Conservation (phyloP, 2,797 vertebrate genomes). For the Tinamus major region DNA sequence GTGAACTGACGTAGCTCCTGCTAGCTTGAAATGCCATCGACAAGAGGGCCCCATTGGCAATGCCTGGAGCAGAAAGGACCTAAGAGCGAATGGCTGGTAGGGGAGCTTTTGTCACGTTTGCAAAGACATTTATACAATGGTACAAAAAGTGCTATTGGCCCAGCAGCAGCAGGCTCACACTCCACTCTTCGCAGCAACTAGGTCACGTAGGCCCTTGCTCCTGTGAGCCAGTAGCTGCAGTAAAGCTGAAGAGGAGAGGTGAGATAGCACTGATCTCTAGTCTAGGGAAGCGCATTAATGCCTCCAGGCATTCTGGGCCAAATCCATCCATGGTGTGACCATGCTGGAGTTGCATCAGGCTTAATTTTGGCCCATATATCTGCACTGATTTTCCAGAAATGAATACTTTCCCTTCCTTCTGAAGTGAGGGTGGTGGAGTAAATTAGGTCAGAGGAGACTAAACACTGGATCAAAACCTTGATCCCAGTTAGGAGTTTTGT, state of each 20-base stretch:
- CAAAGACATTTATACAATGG: background rate
- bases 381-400: background rate
- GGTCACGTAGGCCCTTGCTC: background rate
- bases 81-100: background rate
- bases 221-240: background rate
- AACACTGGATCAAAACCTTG: constrained; percentile 31
- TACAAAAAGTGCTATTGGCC: background rate
- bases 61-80: background rate
- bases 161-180: accelerated
- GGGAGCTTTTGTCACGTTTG: background rate
- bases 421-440: constrained; percentile 1
- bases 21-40: background rate
- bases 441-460: constrained; percentile 35
- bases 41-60: background rate
- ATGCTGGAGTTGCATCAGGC: background rate
- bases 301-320: background rate
- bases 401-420: background rate
- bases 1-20: background rate
- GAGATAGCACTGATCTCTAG: background rate
- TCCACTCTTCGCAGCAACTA: background rate
- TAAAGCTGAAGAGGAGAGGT: background rate
- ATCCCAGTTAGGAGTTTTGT: constrained; percentile 37
- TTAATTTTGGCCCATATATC: constrained; percentile 31
- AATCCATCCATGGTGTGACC: background rate
- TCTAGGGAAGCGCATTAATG: background rate